Percentiles rank a stretch among this genome's conserved stretches.
Evolutionary conservation across 2,113 vertebrate species (phyloP).

Genomic region (Shinisaurus crocodilurus): DNA sequence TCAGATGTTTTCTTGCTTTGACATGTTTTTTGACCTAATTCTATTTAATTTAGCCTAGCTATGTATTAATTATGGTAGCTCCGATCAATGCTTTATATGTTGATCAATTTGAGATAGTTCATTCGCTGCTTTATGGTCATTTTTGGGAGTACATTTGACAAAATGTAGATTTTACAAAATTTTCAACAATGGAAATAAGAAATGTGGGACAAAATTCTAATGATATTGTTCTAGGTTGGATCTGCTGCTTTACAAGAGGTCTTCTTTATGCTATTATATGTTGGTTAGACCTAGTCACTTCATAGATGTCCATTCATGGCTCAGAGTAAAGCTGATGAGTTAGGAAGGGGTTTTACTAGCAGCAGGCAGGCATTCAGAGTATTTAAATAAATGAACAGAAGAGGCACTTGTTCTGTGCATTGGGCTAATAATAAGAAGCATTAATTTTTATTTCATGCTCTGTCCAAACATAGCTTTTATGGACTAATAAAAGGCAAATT

Average conservation of each 20-base stretch:
- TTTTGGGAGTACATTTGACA: neutral
- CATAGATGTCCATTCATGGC: slow-evolving; percentile 47
- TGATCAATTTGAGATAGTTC: neutral
- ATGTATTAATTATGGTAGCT: neutral
- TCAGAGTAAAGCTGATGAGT: slow-evolving; percentile 53
- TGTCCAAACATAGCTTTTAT: slow-evolving; percentile 68
- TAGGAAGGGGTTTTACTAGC: slow-evolving; percentile 62
- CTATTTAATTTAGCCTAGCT: neutral
- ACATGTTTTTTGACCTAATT: slow-evolving; percentile 6
- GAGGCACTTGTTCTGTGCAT: slow-evolving; percentile 43
- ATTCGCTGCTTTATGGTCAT: neutral
- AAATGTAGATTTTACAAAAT: neutral
- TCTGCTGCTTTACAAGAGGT: slow-evolving; percentile 28
- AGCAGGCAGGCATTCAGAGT: slow-evolving; percentile 48
- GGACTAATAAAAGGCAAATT: slow-evolving; percentile 63
- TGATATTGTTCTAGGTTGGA: neutral
- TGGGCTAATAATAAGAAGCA: slow-evolving; percentile 59
- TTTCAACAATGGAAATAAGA: neutral
- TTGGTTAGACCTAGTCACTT: slow-evolving; percentile 35
- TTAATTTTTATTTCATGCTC: slow-evolving; percentile 71
- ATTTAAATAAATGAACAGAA: slow-evolving; percentile 61
- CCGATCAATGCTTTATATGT: neutral
- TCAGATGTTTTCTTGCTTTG: slow-evolving; percentile 9
- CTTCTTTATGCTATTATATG: slow-evolving; percentile 28
- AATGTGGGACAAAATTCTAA: slow-evolving; percentile 11